Conservation (phyloP, 2,888 invertebrate genomes). For the Mechanitis messenoides region DNA sequence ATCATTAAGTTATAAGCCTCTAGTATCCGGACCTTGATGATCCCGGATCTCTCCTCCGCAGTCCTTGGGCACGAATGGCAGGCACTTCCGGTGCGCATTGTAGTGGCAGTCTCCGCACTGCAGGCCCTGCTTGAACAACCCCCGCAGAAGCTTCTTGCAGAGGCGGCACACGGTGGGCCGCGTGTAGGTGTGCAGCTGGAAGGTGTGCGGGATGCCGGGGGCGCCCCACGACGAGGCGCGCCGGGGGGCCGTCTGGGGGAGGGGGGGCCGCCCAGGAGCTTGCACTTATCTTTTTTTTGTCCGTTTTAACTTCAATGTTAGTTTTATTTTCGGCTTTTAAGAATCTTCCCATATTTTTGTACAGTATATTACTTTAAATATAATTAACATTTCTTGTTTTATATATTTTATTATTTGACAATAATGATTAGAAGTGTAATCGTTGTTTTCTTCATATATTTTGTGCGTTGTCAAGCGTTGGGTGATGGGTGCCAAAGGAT, state of each 20-base stretch:
- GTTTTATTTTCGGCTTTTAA: background rate
- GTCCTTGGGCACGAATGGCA: conserved; percentile 92
- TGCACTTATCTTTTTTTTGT: background rate
- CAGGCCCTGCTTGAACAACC: conserved; percentile 96
- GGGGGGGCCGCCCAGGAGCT: conserved; percentile 40
- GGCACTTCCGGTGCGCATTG: conserved; percentile 96
- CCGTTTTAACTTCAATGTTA: background rate
- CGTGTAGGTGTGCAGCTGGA: conserved; percentile 97
- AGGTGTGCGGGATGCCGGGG: conserved; percentile 88
- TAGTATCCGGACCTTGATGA: conserved; percentile 63
- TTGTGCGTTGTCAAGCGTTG: conserved; percentile 35
- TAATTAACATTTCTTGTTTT: background rate
- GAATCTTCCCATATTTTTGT: too few relatives aligned
- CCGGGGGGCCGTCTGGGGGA: conserved; percentile 13
- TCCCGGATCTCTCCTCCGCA: conserved; percentile 85
- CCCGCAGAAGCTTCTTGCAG: conserved; percentile 96
- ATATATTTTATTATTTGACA: too few relatives aligned
- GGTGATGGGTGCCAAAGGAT: conserved; percentile 60
- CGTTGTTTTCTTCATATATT: background rate
- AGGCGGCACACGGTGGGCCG: conserved; percentile 96
- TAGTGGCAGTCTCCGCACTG: conserved; percentile 98
- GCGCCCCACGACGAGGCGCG: conserved; percentile 25
- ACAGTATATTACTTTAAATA: background rate
- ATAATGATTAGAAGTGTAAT: background rate
- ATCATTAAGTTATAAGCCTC: background rate